Evolutionary conservation across 2,113 vertebrate species (phyloP).

Genomic region (Equus przewalskii): DNA sequence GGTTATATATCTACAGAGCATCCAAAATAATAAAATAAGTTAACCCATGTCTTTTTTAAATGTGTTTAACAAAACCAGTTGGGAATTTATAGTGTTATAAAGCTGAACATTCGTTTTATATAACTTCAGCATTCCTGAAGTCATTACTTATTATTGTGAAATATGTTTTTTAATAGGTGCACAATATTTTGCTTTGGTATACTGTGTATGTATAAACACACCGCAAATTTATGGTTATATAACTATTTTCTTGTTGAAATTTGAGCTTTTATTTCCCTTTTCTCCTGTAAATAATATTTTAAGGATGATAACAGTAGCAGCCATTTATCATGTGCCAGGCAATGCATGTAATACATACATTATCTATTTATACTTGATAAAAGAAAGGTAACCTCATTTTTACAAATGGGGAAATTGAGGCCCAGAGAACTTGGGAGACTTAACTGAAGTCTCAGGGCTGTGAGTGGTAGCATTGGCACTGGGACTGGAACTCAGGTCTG

Average conservation of each 20-base stretch:
- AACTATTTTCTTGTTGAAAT: not conserved
- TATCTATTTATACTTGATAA: not conserved
- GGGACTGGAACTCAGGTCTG: not conserved
- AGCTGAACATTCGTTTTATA: not conserved
- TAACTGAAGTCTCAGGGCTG: not conserved
- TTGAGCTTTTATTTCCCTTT: not conserved
- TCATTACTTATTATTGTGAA: slow-evolving; percentile 8
- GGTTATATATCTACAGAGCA: not conserved
- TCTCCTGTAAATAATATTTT: slow-evolving; percentile 6
- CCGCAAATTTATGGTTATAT: not conserved
- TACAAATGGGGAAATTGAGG: not conserved
- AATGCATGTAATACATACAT: not conserved
- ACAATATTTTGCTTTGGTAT: not conserved
- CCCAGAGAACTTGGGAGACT: not conserved
- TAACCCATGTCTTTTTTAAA: not conserved
- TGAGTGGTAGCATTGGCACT: not conserved
- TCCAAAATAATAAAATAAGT: slow-evolving; percentile 35
- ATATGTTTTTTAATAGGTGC: not conserved
- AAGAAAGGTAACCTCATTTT: not conserved
- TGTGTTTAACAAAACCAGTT: not conserved
- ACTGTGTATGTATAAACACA: not conserved
- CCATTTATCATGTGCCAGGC: not conserved
- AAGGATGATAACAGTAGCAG: not conserved
- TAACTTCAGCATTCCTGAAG: slow-evolving; percentile 10
- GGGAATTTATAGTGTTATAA: not conserved